Conservation (phyloP, 2,113 vertebrate genomes). For the Periophthalmodon schlosseri region DNA sequence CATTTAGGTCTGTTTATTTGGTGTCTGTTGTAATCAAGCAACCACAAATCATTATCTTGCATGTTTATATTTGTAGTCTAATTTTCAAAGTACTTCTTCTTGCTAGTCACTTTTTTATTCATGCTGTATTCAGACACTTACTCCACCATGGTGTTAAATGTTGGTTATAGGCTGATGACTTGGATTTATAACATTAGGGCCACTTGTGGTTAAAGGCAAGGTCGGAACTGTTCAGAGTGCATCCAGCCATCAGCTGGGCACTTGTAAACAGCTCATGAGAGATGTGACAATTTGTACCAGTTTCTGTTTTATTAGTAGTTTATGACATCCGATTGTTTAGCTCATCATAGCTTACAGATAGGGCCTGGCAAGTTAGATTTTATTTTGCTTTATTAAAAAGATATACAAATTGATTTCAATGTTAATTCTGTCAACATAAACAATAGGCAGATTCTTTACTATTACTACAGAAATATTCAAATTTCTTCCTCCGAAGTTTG, state of each 20-base stretch:
- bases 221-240: conserved; percentile 60
- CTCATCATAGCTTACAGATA: too few species aligned
- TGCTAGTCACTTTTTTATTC: conserved; percentile 44
- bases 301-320: background rate
- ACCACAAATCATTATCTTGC: conserved; percentile 1
- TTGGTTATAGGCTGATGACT: conserved; percentile 55
- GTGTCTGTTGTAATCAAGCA: conserved; percentile 26
- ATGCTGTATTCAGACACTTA: conserved; percentile 46
- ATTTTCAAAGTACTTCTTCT: conserved; percentile 39
- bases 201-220: conserved; percentile 74
- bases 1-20: conserved; percentile 42
- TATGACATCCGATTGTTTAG: background rate
- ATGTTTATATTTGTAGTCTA: background rate
- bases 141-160: conserved; percentile 46
- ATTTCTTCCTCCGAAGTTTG: too few species aligned
- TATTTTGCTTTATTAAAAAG: background rate
- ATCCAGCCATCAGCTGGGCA: conserved; percentile 58
- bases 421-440: background rate
- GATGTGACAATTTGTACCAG: conserved; percentile 3
- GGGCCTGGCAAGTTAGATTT: too few species aligned
- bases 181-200: conserved; percentile 53
- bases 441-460: background rate
- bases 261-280: conserved; percentile 56
- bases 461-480: too few species aligned
- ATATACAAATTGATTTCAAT: background rate